Evolutionary conservation across 2,888 invertebrate genomes (phyloP), one percentile per base, ranked within the genome.

Genomic region (Idaea aversata): DNA sequence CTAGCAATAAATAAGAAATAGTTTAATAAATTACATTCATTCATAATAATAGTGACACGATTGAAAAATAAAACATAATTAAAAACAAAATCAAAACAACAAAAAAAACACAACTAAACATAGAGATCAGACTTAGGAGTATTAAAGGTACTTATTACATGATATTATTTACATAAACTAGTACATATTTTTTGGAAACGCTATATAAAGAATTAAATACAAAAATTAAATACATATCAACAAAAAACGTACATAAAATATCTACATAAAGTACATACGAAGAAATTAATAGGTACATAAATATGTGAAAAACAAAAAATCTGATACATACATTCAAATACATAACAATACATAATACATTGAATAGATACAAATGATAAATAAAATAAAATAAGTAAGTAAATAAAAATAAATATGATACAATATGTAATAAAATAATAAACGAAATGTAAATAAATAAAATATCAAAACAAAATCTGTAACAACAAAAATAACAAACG

Each of bases 341-440:
- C 70, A 69, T 36, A 76, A 60, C 71, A 67, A 65, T 59, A 75
- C 70, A 73, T 47, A 47, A 36, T 65, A 64, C 63, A 66, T 73
- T 72, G 73, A 71, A 75, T 67, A 72, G 67, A 69, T 66, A n/a
- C 64, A 65, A 62, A 65, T 65, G 34, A 70, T 59, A 62, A 60
- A 69, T 66, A 64, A 66, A 67, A 74, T 64, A 65, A 62, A 65
- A 57, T 61, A 72, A 65, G 71, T 64, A 70, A 62, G 64, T 47
- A 60, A 71, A 62, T n/a, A n/a, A n/a, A n/a, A n/a, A n/a, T n/a
- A 70, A 67, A 68, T 64, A 69, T 63, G 86, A 86, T 88, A 83
- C 85, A 87, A 86, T 84, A 75, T 85, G 88, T 85, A 87, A 88
- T 25, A 25, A 73, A 71, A 74, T 81, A 76, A 72, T 69, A 77